A percentile compares a stretch with the other conserved stretches of the same genome.
Evolutionary conservation across 1,140 invertebrate species (phyloP).

Genomic region (Belonocnema kinseyi): DNA sequence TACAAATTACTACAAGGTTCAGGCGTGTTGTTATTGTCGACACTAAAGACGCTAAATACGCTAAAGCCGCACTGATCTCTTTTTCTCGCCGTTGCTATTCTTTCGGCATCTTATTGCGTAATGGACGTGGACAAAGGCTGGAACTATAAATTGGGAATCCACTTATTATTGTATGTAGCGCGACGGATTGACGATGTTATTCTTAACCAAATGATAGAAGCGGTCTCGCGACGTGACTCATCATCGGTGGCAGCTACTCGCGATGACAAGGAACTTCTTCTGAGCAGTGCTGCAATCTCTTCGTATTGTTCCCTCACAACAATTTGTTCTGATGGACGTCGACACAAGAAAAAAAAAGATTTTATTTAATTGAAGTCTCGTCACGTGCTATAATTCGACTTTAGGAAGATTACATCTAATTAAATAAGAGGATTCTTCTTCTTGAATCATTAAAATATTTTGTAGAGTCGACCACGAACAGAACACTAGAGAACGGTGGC

Average conservation of each 20-base stretch:
- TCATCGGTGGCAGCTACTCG: slow-evolving; percentile 40
- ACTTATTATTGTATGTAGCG: slow-evolving; percentile 57
- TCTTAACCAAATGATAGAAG: slow-evolving; percentile 65
- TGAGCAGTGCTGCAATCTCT: background rate
- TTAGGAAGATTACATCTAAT: slow-evolving; percentile 26
- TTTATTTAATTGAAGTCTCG: too few relatives aligned
- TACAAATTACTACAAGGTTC: background rate
- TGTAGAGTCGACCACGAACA: too few relatives aligned
- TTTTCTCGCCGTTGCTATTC: slow-evolving; percentile 1
- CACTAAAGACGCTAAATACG: background rate
- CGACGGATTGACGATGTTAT: slow-evolving; percentile 63
- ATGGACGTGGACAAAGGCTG: slow-evolving; percentile 49
- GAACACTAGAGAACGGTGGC: too few relatives aligned
- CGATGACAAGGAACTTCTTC: slow-evolving; percentile 33
- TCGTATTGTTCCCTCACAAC: slow-evolving; percentile 37
- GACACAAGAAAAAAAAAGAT: background rate
- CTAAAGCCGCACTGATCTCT: slow-evolving; percentile 13
- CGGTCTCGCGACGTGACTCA: slow-evolving; percentile 49
- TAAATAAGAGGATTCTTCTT: too few relatives aligned
- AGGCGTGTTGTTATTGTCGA: background rate
- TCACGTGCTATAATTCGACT: background rate
- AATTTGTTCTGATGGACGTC: slow-evolving; percentile 44
- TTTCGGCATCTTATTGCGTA: slow-evolving; percentile 36
- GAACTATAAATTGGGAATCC: slow-evolving; percentile 55
- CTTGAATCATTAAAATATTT: background rate